A percentile compares a stretch with the other conserved stretches of the same genome.
These are phyloP conservation scores for Timema podura DNA, from an alignment of 2,888 invertebrate genomes.

Conservation along the genomic window DNA sequence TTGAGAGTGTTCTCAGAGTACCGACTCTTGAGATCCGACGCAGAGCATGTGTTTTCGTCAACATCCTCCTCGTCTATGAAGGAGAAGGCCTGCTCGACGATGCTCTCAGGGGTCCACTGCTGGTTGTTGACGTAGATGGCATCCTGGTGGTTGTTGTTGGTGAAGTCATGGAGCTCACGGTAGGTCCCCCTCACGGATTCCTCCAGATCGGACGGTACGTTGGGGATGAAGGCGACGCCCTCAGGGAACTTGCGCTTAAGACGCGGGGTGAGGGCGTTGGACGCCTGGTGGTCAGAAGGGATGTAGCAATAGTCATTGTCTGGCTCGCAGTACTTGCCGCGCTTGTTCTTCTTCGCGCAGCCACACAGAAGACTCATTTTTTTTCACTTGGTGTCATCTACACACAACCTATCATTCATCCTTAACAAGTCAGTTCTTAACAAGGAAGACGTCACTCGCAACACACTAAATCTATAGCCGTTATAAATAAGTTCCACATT, in stretches of 20 bases:
- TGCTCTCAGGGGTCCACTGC: constrained; percentile 10
- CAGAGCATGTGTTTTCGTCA: background rate
- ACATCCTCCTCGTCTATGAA: constrained; percentile 7
- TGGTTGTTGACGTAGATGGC: background rate
- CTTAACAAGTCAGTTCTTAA: no score
- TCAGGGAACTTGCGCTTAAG: constrained; percentile 20
- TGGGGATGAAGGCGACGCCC: constrained; percentile 14
- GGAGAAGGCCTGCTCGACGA: constrained; percentile 2
- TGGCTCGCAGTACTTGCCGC: constrained; percentile 11
- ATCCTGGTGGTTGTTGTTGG: background rate
- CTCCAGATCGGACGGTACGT: constrained; percentile 17
- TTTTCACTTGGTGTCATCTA: no score
- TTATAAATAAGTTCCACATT: no score
- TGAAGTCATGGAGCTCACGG: background rate
- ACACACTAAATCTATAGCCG: no score
- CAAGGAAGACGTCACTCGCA: no score
- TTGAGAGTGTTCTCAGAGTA: background rate
- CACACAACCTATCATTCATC: no score
- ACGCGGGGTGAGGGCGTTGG: constrained; percentile 16
- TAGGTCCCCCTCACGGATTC: background rate
- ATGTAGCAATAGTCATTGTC: constrained; percentile 6
- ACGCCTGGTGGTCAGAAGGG: background rate
- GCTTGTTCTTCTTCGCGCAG: constrained; percentile 7
- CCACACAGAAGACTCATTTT: constrained; percentile 19
- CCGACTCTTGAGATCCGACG: background rate